Base-by-base conservation (phyloP, 2,113 vertebrate genomes). In the Proterorhinus semilunaris region DNA sequence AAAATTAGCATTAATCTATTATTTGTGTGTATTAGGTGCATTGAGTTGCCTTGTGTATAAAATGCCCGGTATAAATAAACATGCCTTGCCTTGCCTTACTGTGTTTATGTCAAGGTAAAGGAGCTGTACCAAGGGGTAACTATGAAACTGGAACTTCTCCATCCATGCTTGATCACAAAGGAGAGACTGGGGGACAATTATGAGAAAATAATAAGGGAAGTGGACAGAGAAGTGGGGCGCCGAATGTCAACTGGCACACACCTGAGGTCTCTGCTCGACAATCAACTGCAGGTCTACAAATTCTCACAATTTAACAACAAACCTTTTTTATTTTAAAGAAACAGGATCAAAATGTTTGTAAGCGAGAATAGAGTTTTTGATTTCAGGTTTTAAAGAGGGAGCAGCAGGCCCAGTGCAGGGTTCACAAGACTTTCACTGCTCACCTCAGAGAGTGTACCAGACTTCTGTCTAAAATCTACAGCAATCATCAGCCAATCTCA, bases 51-150 rank as follows among this genome's bases (percentile, higher is more conserved):
- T 21, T 21, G 21, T 21, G 21, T 21, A 21, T 21, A 2, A 21
- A 21, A 21, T 21, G 21, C 21, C 1, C 21, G 21, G 21, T 21
- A 21, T 21, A 21, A 21, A 21, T 21, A 21, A 21, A 21, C 21
- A 21, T 21, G 21, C 21, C 21, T 21, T 21, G 21, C 21, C 21
- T 21, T 1, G 21, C 21, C 21, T 27, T 55, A 27, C 17, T 55
- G 21, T 55, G 44, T 82, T 59, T 81, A 16, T 66, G 3, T 75
- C 8, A 80, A 98, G 96, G 94, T 96, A 0, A 95, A 93, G 84
- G 74, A 84, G 44, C 66, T 95, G 4, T 94, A 95, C 70, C 90
- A 76, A 77, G 89, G 84, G 48, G 87, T 96, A 12, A 76, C 83
- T 2, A 81, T 59, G 2, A 95, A 95, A 88, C 80, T 92, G 2